Conservation (phyloP, 2,113 vertebrate species). For the Megaceryle maxima region DNA sequence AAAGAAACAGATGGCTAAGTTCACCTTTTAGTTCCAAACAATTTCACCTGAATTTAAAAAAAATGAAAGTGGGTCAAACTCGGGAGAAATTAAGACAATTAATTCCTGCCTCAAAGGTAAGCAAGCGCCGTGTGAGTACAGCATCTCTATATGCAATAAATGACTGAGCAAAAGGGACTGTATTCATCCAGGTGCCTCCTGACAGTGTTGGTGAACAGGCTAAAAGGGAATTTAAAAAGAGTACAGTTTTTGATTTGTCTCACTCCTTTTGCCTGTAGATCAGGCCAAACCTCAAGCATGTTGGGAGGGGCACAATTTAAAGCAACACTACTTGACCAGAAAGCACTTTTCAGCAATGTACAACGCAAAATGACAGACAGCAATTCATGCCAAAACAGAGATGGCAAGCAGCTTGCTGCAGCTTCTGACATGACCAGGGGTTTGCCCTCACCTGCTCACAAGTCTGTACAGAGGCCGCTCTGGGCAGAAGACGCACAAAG, state of each 20-base stretch:
- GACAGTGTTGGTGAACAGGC: conserved; percentile 70
- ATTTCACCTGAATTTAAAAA: background rate
- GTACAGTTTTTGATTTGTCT: conserved; percentile 79
- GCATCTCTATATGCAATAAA: conserved; percentile 1
- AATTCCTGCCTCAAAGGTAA: conserved; percentile 30
- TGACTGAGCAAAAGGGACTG: background rate
- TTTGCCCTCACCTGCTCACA: conserved; percentile 45
- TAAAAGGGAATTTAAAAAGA: conserved; percentile 77
- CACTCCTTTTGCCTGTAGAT: conserved; percentile 85
- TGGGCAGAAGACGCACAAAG: conserved; percentile 2
- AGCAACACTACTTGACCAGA: conserved; percentile 75
- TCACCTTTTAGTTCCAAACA: background rate
- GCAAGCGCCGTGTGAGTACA: conserved; percentile 34
- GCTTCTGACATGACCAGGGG: conserved; percentile 19
- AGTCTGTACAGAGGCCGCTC: conserved; percentile 10
- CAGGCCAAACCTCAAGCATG: conserved; percentile 88
- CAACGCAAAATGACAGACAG: conserved; percentile 67
- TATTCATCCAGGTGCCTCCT: conserved; percentile 72
- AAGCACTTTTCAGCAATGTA: conserved; percentile 63
- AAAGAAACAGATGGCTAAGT: background rate
- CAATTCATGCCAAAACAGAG: conserved; percentile 42
- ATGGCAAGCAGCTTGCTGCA: conserved; percentile 62
- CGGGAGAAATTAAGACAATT: conserved; percentile 21
- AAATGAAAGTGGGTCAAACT: background rate
- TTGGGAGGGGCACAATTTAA: conserved; percentile 86